These are phyloP conservation scores for Rhyacophila brunnea DNA, from an alignment of 1,140 invertebrate species.

Conservation along the genomic window DNA sequence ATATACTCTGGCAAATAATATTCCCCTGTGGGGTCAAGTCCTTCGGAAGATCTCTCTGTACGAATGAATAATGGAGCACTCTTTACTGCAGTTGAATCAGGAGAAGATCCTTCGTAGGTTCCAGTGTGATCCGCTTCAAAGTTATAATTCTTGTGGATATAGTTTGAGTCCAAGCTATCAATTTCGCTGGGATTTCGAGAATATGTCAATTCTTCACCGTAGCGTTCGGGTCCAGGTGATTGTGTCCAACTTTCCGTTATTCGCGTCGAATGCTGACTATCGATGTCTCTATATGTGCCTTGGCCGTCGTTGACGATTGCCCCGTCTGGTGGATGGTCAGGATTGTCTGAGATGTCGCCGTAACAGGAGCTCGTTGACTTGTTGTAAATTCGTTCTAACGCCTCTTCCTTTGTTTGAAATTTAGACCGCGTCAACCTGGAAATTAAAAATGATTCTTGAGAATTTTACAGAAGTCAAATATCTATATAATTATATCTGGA, in stretches of 20 bases:
- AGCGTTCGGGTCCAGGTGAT: constrained; percentile 1
- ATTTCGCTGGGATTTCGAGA: constrained; percentile 58
- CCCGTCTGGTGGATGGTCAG: constrained; percentile 40
- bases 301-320: constrained; percentile 28
- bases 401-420: constrained; percentile 55
- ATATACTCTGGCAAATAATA: constrained; percentile 45
- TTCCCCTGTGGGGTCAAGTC: constrained; percentile 37
- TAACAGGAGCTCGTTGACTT: constrained; percentile 53
- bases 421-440: constrained; percentile 52
- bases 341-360: constrained; percentile 50
- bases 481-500: too few relatives aligned
- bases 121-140: constrained; percentile 48
- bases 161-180: constrained; percentile 65
- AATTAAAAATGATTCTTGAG: too few relatives aligned
- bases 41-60: constrained; percentile 45
- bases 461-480: too few relatives aligned
- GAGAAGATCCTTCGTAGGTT: constrained; percentile 50
- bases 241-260: constrained; percentile 15
- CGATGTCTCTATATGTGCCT: constrained; percentile 23
- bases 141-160: constrained; percentile 59
- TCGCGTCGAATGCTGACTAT: background rate
- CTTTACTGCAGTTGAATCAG: constrained; percentile 38
- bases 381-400: constrained; percentile 52
- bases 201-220: constrained; percentile 22
- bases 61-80: constrained; percentile 47